These are phyloP conservation scores for Drosophila mojavensis DNA, from an alignment of 1,140 invertebrate species.

Conservation along the genomic window DNA sequence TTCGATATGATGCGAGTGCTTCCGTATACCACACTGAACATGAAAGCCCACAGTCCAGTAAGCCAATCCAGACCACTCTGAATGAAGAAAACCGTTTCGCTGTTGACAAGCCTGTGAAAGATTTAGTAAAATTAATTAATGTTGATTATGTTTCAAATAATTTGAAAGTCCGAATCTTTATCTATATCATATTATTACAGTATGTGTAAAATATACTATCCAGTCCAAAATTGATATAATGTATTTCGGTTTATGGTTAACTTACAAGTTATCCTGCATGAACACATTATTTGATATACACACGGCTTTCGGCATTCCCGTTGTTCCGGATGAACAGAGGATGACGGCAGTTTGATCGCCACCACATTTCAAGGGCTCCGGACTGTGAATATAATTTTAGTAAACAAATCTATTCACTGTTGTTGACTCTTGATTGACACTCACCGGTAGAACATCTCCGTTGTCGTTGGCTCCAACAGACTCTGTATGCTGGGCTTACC, in stretches of 20 bases:
- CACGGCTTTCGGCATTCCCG: slow-evolving; percentile 91
- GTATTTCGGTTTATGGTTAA: too few relatives aligned
- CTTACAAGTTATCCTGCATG: slow-evolving; percentile 31
- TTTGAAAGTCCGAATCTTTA: too few relatives aligned
- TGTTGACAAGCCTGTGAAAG: slow-evolving; percentile 19
- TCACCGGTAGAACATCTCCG: slow-evolving; percentile 50
- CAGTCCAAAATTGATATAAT: too few relatives aligned
- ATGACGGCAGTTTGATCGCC: slow-evolving; percentile 68
- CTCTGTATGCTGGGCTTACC: slow-evolving; percentile 35
- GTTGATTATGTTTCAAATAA: too few relatives aligned
- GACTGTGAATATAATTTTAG: slow-evolving; percentile 25
- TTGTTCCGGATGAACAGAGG: slow-evolving; percentile 88
- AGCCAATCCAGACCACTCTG: slow-evolving; percentile 48
- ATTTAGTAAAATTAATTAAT: too few relatives aligned
- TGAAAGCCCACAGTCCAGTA: slow-evolving; percentile 37
- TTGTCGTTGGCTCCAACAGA: slow-evolving; percentile 30
- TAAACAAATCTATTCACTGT: too few relatives aligned
- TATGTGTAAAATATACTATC: not conserved
- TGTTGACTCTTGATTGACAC: not conserved
- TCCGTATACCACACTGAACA: slow-evolving; percentile 22
- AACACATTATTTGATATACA: slow-evolving; percentile 86
- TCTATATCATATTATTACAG: too few relatives aligned
- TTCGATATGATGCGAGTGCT: slow-evolving; percentile 43
- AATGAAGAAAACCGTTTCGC: slow-evolving; percentile 30
- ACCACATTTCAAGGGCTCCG: slow-evolving; percentile 15